Evolutionary conservation across 2,888 invertebrate genomes (phyloP).

Genomic region (Zaprionus obscuricornis): DNA sequence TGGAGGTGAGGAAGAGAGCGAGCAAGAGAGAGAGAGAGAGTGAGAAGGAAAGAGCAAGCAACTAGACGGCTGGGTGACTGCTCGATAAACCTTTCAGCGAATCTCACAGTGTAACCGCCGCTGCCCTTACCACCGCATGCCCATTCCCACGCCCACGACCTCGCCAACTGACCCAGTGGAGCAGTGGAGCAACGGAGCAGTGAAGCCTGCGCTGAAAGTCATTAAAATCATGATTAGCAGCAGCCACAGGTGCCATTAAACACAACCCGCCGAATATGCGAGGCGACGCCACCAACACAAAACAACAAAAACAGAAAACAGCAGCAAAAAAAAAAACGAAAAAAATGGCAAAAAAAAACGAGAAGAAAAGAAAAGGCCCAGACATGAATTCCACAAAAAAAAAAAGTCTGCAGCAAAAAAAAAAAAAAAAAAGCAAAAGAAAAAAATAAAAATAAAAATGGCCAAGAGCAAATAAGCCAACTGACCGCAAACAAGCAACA

Average conservation of each 20-base stretch:
- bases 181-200: background rate
- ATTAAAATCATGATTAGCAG: slow-evolving; percentile 72
- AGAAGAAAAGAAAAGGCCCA: slow-evolving; percentile 30
- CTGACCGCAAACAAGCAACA: slow-evolving; percentile 52
- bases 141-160: slow-evolving; percentile 1
- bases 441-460: slow-evolving; percentile 26
- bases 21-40: no score
- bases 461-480: slow-evolving; percentile 52
- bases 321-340: background rate
- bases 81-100: slow-evolving; percentile 60
- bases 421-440: background rate
- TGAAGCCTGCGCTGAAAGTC: slow-evolving; percentile 46
- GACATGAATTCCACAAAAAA: no score
- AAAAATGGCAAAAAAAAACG: background rate
- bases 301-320: background rate
- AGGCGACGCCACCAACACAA: no score
- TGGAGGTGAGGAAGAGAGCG: slow-evolving; percentile 8
- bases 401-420: background rate
- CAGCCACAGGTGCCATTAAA: slow-evolving; percentile 70
- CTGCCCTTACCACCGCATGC: slow-evolving; percentile 22
- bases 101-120: no score
- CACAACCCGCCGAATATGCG: slow-evolving; percentile 21
- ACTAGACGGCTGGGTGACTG: background rate
- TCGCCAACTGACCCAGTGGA: background rate
- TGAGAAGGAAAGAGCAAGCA: no score